Percentiles rank a stretch among this genome's conserved stretches.
phyloP scores from a whole-genome alignment of 2,113 vertebrate species.

The Polypterus bichir region DNA sequence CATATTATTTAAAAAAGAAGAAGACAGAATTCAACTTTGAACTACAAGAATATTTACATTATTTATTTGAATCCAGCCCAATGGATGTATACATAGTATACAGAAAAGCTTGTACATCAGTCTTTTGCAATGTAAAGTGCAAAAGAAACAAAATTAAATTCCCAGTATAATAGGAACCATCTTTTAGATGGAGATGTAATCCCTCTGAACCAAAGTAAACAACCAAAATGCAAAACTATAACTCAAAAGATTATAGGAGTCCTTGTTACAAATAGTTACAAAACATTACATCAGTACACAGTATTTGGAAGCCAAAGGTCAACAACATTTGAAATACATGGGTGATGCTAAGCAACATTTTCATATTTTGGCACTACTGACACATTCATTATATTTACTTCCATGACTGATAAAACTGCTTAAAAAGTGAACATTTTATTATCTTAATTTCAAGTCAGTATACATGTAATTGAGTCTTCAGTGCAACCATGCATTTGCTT shows the following conservation, averaged over 20 bases:
- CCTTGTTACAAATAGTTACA: conserved; percentile 22
- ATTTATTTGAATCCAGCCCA: conserved; percentile 48
- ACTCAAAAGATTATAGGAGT: conserved; percentile 41
- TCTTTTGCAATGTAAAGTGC: conserved; percentile 59
- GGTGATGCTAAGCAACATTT: no score
- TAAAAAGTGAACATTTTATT: no score
- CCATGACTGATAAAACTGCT: no score
- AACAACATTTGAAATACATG: conserved; percentile 25
- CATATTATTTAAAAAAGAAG: conserved; percentile 36
- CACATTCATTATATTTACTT: no score
- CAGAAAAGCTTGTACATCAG: conserved; percentile 47
- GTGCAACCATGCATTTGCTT: no score
- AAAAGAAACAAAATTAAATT: conserved; percentile 43
- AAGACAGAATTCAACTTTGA: conserved; percentile 11
- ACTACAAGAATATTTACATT: conserved; percentile 44
- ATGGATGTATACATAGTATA: conserved; percentile 68
- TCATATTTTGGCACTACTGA: no score
- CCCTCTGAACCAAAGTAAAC: conserved; percentile 35
- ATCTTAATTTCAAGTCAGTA: no score
- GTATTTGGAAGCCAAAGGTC: conserved; percentile 20
- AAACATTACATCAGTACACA: conserved; percentile 5
- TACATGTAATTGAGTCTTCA: no score
- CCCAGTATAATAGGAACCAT: conserved; percentile 38
- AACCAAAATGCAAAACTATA: conserved; percentile 22
- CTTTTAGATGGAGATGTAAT: conserved; percentile 37